Percentiles rank a stretch among this genome's conserved stretches.
phyloP scores from a whole-genome alignment of 1,140 invertebrate genomes.

The Leptonema lineaticorne region DNA sequence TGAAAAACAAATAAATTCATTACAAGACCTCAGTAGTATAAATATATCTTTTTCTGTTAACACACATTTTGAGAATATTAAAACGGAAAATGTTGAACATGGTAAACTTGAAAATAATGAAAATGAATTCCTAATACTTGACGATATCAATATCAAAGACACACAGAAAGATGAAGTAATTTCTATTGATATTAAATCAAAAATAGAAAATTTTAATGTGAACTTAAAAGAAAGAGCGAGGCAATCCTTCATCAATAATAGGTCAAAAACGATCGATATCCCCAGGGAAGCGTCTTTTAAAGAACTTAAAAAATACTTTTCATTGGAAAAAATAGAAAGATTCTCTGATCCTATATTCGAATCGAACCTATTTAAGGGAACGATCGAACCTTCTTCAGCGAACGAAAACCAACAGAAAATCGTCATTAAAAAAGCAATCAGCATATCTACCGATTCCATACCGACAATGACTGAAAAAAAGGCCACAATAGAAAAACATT shows the following conservation, averaged over 20 bases:
- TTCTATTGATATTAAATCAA: slow-evolving; percentile 28
- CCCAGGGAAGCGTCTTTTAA: slow-evolving; percentile 26
- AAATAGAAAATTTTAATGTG: slow-evolving; percentile 36
- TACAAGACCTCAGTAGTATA: slow-evolving; percentile 23
- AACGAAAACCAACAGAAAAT: neutral
- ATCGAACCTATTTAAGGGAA: neutral
- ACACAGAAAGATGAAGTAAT: neutral
- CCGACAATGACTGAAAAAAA: slow-evolving; percentile 35
- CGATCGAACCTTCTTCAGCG: neutral
- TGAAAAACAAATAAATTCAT: slow-evolving; percentile 24
- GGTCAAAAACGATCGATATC: slow-evolving; percentile 38
- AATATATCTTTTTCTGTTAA: slow-evolving; percentile 5
- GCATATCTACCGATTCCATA: slow-evolving; percentile 33
- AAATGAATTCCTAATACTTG: neutral
- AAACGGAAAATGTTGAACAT: neutral
- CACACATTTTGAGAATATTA: neutral
- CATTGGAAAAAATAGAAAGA: neutral
- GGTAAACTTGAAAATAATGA: neutral
- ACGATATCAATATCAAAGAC: neutral
- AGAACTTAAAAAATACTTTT: slow-evolving; percentile 36
- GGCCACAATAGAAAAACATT: slow-evolving; percentile 36
- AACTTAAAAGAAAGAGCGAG: slow-evolving; percentile 10
- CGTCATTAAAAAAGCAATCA: neutral
- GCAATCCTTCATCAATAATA: slow-evolving; percentile 32
- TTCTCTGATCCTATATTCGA: neutral